These are phyloP conservation scores for Eulemur rubriventer DNA, from an alignment of 2,797 vertebrate species.

Conservation along the genomic window DNA sequence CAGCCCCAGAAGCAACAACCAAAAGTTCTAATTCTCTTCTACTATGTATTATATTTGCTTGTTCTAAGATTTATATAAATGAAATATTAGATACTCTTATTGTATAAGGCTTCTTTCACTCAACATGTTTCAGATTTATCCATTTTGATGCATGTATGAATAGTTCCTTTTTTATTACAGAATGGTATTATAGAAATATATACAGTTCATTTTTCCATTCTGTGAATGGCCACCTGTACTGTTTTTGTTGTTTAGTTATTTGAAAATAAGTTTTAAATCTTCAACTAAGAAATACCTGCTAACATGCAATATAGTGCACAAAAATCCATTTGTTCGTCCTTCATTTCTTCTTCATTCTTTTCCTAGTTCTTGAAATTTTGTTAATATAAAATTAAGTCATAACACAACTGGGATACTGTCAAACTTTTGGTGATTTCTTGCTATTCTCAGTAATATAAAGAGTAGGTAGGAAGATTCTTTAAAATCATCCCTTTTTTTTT, in stretches of 20 bases:
- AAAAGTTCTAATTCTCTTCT: neutral
- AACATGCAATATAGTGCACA: neutral
- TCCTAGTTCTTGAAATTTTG: constrained; percentile 18
- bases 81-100: neutral
- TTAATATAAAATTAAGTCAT: constrained; percentile 1
- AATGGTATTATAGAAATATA: neutral
- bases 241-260: neutral
- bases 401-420: neutral
- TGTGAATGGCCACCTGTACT: neutral
- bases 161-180: constrained; percentile 2
- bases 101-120: neutral
- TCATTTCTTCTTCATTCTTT: neutral
- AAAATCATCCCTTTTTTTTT: neutral
- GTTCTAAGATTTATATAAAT: neutral
- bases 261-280: constrained; percentile 7
- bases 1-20: neutral
- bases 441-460: neutral
- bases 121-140: neutral
- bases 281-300: neutral
- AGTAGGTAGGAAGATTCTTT: neutral
- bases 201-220: neutral
- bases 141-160: neutral
- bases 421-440: neutral
- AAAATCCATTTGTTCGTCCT: neutral
- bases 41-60: neutral